Evolutionary conservation across 2,888 invertebrate genomes (phyloP), one percentile per base, ranked within the genome.

Genomic region (Watsonalla binaria): DNA sequence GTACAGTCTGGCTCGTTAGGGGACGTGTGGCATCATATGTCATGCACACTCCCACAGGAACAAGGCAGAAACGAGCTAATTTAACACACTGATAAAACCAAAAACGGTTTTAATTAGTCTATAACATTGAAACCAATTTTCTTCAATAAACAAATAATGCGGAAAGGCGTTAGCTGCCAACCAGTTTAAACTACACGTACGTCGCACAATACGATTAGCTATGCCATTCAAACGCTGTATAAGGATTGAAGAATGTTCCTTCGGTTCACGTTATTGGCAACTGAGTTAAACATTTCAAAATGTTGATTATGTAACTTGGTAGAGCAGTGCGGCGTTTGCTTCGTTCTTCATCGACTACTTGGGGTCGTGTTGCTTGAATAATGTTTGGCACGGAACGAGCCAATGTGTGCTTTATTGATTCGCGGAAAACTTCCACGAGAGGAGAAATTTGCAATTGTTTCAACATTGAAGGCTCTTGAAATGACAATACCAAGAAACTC

Each of bases 1-100:
- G 64, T 66, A 62, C 64, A 65, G 66, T 68, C 67, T 61, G 68
- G 62, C 70, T 64, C 66, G 69, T 68, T 64, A 65, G 64, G 67
- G 66, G 63, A 55, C 54, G 58, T 58, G 61, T 58, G 63, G 64
- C 51, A 65, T 65, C 69, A 76, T 78, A 74, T 72, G 77, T 81
- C 80, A 82, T 77, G 64, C 63, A 68, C 61, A 52, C 65, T 67
- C 78, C 71, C 72, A 39, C 47, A 71, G 67, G 78, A 65, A 56
- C 53, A 46, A 24, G 53, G 54, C 55, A 62, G 60, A 59, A 66
- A 66, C 62, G 66, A 67, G 59, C 37, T 58, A 66, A 69, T 69
- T 69, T 62, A 60, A 56, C 63, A 60, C 57, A 60, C 65, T 68
- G 64, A 62, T 70, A 66, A 65, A 58, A 66, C 62, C 61, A 66